Evolutionary conservation across 2,113 vertebrate species (phyloP).

Genomic region (Girardinichthys multiradiatus): DNA sequence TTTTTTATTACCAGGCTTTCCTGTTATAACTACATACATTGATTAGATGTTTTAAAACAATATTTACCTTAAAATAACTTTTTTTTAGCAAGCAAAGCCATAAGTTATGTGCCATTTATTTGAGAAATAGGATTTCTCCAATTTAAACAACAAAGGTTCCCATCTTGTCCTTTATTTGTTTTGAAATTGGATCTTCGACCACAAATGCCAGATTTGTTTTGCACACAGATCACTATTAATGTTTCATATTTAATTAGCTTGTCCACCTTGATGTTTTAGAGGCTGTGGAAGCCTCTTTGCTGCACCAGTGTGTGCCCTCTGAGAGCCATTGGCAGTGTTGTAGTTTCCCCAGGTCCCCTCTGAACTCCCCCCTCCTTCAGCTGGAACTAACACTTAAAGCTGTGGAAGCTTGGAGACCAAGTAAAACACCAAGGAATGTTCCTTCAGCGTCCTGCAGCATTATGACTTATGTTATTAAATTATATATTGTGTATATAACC

Average conservation of each 20-base stretch:
- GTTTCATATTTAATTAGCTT: not conserved
- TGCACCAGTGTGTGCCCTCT: constrained; percentile 36
- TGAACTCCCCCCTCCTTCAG: not conserved
- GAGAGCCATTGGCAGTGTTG: not conserved
- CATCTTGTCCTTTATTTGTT: too few species aligned
- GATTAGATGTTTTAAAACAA: too few species aligned
- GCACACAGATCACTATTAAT: too few species aligned
- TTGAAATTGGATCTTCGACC: too few species aligned
- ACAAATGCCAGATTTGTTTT: too few species aligned
- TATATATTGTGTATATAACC: not conserved
- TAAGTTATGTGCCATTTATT: too few species aligned
- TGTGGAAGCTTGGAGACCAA: constrained; percentile 33
- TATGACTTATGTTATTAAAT: not conserved
- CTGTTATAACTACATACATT: too few species aligned
- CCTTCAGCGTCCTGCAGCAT: constrained; percentile 28
- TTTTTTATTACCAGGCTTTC: too few species aligned
- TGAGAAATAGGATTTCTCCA: too few species aligned
- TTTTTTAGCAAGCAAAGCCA: too few species aligned
- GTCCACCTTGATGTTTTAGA: not conserved
- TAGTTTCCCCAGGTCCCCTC: too few species aligned
- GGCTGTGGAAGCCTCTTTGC: constrained; percentile 55
- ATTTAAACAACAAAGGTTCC: too few species aligned
- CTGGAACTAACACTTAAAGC: not conserved
- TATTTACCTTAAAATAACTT: not conserved
- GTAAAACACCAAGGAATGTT: constrained; percentile 14